phyloP scores from a whole-genome alignment of 2,797 vertebrate species.

The Urosaurus nigricauda region DNA sequence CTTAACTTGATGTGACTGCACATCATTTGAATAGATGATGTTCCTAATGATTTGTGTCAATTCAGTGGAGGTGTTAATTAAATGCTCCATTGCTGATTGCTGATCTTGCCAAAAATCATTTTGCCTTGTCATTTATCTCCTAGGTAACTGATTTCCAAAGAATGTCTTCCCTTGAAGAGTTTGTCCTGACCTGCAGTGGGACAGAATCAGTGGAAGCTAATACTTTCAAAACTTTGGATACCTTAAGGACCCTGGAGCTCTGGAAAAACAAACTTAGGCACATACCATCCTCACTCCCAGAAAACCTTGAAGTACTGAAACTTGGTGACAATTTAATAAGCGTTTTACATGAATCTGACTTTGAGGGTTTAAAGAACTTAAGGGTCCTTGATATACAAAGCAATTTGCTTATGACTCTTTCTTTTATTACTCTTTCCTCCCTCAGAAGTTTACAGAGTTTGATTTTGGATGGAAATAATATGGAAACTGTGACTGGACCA shows the following conservation, averaged over 20 bases:
- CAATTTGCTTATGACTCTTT: constrained; percentile 77
- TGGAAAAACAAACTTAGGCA: constrained; percentile 83
- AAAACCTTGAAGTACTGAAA: constrained; percentile 81
- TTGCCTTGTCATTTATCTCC: constrained; percentile 49
- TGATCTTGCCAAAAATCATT: background rate
- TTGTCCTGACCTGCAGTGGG: constrained; percentile 82
- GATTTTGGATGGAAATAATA: constrained; percentile 80
- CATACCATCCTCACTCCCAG: constrained; percentile 79
- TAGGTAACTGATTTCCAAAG: constrained; percentile 77
- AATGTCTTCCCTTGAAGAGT: constrained; percentile 81
- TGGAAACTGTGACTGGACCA: constrained; percentile 75
- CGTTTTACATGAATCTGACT: constrained; percentile 74
- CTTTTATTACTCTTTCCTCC: constrained; percentile 68
- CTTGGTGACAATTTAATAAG: constrained; percentile 82
- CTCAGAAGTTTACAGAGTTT: constrained; percentile 79
- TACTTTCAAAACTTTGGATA: constrained; percentile 78
- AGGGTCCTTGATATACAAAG: constrained; percentile 83
- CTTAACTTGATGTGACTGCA: background rate
- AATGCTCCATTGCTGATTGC: background rate
- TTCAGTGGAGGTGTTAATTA: background rate
- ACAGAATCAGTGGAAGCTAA: constrained; percentile 81
- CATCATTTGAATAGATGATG: background rate
- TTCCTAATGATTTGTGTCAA: background rate
- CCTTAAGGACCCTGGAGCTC: constrained; percentile 80
- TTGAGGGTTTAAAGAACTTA: constrained; percentile 80